Base-by-base conservation (phyloP, 2,113 vertebrate genomes). In the Triplophysa siluroides region DNA sequence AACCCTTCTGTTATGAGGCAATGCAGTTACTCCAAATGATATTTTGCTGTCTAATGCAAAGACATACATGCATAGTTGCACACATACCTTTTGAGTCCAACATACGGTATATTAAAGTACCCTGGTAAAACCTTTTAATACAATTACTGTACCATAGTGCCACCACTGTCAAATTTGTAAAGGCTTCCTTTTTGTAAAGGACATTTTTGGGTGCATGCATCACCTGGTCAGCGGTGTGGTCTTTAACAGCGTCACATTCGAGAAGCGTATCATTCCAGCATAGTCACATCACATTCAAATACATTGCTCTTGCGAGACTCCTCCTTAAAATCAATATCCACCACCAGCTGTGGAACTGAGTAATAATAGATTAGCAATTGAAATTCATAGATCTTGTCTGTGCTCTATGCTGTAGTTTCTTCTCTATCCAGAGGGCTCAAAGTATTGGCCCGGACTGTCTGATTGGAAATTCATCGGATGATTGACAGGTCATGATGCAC, bases 401-500 rank as follows among this genome's bases (percentile, higher is more conserved):
- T 54, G 43, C 38, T n/a, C 54, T 58, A 8, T 19, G 18, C 18
- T 56, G 52, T 8, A 80, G 61, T 79, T 76, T 69, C 24, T 33
- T 18, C 66, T 60, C 66, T 41, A 29, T 72, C 45, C 71, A 52
- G 38, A 69, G 16, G 61, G 23, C 58, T 33, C 26, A 38, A 73
- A 16, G 29, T 60, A 19, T 73, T 43, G 54, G 10, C 33, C 13
- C 43, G 43, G 23, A 24, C 54, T 43, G 71, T 12, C 29, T 60
- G 54, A 60, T 60, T 54, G 71, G 54, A 29, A 73, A 60, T 60
- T 23, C 19, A 74, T 80, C 86, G 87, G 64, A 86, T 92, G 90
- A 92, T 75, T 92, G 91, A 91, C 88, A 90, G 90, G 85, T 69
- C 87, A 78, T 60, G 79, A 83, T 78, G 81, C 69, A 81, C 71